A percentile compares a stretch with the other conserved stretches of the same genome.
These are phyloP conservation scores for Scortum barcoo DNA, from an alignment of 2,113 vertebrate species.

Conservation along the genomic window DNA sequence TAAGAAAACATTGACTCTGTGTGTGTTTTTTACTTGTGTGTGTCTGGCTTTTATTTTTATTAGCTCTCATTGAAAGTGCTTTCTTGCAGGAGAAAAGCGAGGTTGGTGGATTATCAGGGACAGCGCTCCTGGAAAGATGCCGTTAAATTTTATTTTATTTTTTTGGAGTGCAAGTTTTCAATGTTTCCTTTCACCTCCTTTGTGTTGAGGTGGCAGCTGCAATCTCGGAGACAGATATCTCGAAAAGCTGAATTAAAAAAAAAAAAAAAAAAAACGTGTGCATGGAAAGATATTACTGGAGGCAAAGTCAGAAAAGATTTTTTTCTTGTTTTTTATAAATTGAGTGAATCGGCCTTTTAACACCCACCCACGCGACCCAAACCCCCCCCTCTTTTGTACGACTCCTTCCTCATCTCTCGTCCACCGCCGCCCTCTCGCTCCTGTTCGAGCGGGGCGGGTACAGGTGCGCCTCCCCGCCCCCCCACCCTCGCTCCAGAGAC, in stretches of 20 bases:
- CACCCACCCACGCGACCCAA: neutral
- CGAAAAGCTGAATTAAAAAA: slow-evolving; percentile 23
- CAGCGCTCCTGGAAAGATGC: slow-evolving; percentile 5
- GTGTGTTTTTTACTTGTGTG: too few species aligned
- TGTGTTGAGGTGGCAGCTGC: slow-evolving; percentile 7
- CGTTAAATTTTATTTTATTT: too few species aligned
- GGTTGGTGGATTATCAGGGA: slow-evolving; percentile 23
- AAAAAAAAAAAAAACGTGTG: slow-evolving; percentile 16
- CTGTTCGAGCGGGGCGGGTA: slow-evolving; percentile 51
- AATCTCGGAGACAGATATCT: slow-evolving; percentile 40
- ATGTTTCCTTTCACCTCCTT: slow-evolving; percentile 27
- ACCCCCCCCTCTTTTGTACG: slow-evolving; percentile 10
- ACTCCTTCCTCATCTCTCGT: slow-evolving; percentile 29
- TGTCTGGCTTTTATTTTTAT: neutral
- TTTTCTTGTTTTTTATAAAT: slow-evolving; percentile 15
- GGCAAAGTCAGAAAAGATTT: slow-evolving; percentile 2
- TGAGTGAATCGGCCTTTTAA: slow-evolving; percentile 44
- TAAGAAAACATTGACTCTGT: neutral
- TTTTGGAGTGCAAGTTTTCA: slow-evolving; percentile 11
- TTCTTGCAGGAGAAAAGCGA: neutral
- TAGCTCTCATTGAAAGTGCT: neutral
- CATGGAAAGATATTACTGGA: neutral
- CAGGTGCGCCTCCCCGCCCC: slow-evolving; percentile 72
- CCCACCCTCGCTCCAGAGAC: slow-evolving; percentile 67
- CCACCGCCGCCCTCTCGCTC: slow-evolving; percentile 21